phyloP scores from a whole-genome alignment of 2,888 invertebrate species.

The Synergus japonicus region DNA sequence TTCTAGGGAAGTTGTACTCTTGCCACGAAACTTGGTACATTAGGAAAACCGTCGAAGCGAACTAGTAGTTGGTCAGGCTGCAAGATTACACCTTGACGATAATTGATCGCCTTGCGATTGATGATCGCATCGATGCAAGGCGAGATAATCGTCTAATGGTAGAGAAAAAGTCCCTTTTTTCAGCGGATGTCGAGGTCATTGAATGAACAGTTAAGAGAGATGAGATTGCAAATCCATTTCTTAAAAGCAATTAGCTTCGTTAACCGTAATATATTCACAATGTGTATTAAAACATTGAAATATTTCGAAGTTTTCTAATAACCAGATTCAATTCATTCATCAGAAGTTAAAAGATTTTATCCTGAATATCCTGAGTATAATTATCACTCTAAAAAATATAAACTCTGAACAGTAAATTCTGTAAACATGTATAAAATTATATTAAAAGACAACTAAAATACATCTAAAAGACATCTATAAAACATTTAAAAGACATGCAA shows the following conservation, averaged over 20 bases:
- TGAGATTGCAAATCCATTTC: neutral
- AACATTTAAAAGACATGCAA: neutral
- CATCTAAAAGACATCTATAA: neutral
- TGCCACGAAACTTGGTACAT: constrained; percentile 53
- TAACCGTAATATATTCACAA: neutral
- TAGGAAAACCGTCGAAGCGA: constrained; percentile 49
- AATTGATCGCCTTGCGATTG: constrained; percentile 34
- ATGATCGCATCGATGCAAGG: constrained; percentile 14
- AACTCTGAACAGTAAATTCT: neutral
- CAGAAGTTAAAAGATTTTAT: neutral
- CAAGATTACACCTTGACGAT: constrained; percentile 49
- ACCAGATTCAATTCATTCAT: neutral
- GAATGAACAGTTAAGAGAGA: neutral
- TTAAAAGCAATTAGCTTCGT: neutral
- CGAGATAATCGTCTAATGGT: neutral
- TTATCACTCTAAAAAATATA: neutral
- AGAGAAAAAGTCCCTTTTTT: neutral
- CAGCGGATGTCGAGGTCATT: constrained; percentile 12
- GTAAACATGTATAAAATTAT: constrained; percentile 7
- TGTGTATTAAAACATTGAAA: neutral
- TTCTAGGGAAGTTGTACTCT: constrained; percentile 53
- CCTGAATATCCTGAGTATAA: neutral
- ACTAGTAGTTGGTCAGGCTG: constrained; percentile 47
- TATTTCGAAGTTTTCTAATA: neutral
- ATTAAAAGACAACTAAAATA: constrained; percentile 6